These are phyloP conservation scores for Luehdorfia chinensis DNA, from an alignment of 1,140 invertebrate species.

Conservation along the genomic window DNA sequence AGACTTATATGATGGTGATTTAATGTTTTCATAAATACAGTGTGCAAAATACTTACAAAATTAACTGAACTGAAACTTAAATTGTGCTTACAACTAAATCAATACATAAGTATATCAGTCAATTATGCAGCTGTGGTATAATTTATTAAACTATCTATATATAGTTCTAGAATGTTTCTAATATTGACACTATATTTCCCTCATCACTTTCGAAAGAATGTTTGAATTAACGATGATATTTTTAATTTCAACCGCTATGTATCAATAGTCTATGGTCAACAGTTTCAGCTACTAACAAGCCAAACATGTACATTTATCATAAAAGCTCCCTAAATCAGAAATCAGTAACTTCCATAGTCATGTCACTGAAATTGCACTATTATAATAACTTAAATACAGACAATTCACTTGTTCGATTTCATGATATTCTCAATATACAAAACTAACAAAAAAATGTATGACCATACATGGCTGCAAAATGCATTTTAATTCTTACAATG, in stretches of 20 bases:
- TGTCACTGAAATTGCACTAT: background rate
- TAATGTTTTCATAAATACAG: slow-evolving; percentile 1
- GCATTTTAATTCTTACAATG: slow-evolving; percentile 47
- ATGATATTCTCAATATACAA: slow-evolving; percentile 61
- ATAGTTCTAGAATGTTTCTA: background rate
- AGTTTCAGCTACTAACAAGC: background rate
- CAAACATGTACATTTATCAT: background rate
- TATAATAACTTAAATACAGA: slow-evolving; percentile 27
- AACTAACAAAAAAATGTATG: slow-evolving; percentile 42
- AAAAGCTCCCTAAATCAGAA: background rate
- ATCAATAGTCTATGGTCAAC: too few relatives aligned
- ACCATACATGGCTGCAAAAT: slow-evolving; percentile 47
- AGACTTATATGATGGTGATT: background rate
- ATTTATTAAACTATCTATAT: slow-evolving; percentile 17
- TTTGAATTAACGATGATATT: background rate
- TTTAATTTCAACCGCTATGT: too few relatives aligned
- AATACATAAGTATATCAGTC: slow-evolving; percentile 17
- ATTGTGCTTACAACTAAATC: slow-evolving; percentile 16
- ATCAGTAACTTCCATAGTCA: background rate
- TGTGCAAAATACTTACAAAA: slow-evolving; percentile 4
- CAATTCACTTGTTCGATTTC: slow-evolving; percentile 52
- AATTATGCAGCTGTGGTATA: slow-evolving; percentile 13
- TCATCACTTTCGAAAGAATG: background rate
- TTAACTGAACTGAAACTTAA: slow-evolving; percentile 2
- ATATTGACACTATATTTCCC: slow-evolving; percentile 2